Evolutionary conservation across 2,888 invertebrate genomes (phyloP).

Genomic region (Zygothrica quintamaculata): DNA sequence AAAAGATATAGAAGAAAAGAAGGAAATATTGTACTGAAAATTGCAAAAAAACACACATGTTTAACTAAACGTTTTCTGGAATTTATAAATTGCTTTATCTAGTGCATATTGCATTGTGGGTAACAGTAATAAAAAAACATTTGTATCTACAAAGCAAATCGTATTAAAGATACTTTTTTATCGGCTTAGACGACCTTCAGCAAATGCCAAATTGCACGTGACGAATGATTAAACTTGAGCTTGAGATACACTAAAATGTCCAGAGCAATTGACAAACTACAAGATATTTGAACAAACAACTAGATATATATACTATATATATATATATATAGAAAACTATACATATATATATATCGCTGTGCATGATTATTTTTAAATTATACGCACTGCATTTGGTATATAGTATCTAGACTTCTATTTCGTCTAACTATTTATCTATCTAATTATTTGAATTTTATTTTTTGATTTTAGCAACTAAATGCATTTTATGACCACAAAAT

Average conservation of each 20-base stretch:
- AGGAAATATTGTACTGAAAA: constrained; percentile 1
- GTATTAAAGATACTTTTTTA: constrained; percentile 15
- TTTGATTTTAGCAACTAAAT: constrained; percentile 28
- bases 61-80: constrained; percentile 2
- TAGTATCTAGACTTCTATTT: too few species aligned
- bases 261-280: constrained; percentile 32
- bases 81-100: constrained; percentile 16
- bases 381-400: constrained; percentile 29
- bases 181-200: constrained; percentile 40
- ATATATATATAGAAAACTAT: not conserved
- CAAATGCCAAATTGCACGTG: constrained; percentile 8
- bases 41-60: constrained; percentile 1
- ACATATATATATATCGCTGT: not conserved
- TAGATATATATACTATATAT: not conserved
- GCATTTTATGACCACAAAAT: constrained; percentile 40
- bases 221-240: constrained; percentile 47
- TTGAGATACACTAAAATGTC: constrained; percentile 21
- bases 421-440: not conserved
- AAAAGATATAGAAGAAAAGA: constrained; percentile 3
- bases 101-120: constrained; percentile 13
- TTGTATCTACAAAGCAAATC: constrained; percentile 28
- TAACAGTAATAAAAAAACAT: constrained; percentile 13
- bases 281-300: constrained; percentile 9
- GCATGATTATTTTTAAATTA: not conserved
- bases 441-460: constrained; percentile 5